Base-by-base conservation (phyloP, 1,140 invertebrate species). In the Phocides pigmalion region DNA sequence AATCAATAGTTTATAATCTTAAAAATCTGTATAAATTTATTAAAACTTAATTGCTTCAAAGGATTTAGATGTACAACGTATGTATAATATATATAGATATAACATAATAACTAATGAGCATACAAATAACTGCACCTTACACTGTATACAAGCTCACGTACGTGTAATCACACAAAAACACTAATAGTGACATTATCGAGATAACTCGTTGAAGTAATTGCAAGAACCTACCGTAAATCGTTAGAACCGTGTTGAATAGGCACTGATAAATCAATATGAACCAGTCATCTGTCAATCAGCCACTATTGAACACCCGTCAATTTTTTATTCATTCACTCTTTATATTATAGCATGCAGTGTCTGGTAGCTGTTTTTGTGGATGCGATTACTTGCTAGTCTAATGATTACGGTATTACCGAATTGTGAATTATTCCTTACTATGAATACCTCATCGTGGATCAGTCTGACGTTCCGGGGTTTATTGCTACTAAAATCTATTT, bases 221-320 rank as follows among this genome's bases (percentile, higher is more conserved):
- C 37, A 41, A 9, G 28, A 15, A 39, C 25, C 47, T 50, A 50
- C 47, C 47, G 47, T 50, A 28, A 15, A 16, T 50, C 50, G 32
- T 17, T 15, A 58, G 20, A 28, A 58, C 8, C 39, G 41, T 15
- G 37, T 44, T 44, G 20, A 58, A 58, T 42, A 42, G 39, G 17
- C 17, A 58, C 54, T 58, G 54, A 58, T 58, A 58, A 58, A 56
- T 56, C 53, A 42, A 56, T 56, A 42, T 42, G 53, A 20, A 28
- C 49, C 49, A 51, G 49, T 51, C 49, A 51, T 37, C 49, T 35
- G 49, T 56, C 53, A 56, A 56, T 56, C 53, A 56, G 12, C 14
- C 53, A 22, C 37, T 41, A 56, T 56, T 56, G 37, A 56, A 35
- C 15, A 51, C 15, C 25, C 25, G 14, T 56, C 37, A 25, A 20